These are phyloP conservation scores for Eremophila alpestris DNA, from an alignment of 2,797 vertebrate genomes.

Conservation along the genomic window DNA sequence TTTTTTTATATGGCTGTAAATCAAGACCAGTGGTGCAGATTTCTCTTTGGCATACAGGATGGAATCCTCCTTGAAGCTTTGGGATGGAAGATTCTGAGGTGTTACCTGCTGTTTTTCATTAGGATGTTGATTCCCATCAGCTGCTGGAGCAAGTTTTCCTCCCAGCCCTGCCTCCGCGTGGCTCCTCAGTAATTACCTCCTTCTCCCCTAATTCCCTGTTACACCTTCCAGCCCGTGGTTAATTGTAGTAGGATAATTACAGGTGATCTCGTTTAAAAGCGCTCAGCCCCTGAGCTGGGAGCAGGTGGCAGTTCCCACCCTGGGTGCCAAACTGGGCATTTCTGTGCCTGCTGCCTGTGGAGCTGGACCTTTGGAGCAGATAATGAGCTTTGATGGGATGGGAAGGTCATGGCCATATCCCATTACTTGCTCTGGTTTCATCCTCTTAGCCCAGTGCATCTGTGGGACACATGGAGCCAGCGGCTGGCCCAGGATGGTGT, in stretches of 20 bases:
- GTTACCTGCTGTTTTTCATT: not conserved
- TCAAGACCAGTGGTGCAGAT: not conserved
- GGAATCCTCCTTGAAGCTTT: fast-evolving
- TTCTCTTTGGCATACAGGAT: not conserved
- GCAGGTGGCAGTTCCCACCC: not conserved
- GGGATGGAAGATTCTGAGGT: fast-evolving
- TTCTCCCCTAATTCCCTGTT: not conserved
- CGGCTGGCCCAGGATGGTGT: fast-evolving
- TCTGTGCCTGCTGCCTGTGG: not conserved
- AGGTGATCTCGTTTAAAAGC: not conserved
- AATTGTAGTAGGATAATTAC: not conserved
- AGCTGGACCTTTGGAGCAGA: not conserved
- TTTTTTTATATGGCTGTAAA: not conserved
- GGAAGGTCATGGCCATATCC: not conserved
- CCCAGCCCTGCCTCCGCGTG: fast-evolving
- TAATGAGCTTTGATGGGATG: slow-evolving; percentile 19
- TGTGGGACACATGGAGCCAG: not conserved
- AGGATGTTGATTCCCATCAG: fast-evolving
- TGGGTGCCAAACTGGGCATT: not conserved
- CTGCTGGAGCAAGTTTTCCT: not conserved
- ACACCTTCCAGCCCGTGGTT: not conserved
- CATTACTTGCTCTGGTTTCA: not conserved
- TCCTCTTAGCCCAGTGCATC: not conserved
- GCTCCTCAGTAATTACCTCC: not conserved
- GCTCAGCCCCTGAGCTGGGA: not conserved